Evolutionary conservation across 2,113 vertebrate species (phyloP), one percentile per base, ranked within the genome.

Genomic region (Melierax canorus): DNA sequence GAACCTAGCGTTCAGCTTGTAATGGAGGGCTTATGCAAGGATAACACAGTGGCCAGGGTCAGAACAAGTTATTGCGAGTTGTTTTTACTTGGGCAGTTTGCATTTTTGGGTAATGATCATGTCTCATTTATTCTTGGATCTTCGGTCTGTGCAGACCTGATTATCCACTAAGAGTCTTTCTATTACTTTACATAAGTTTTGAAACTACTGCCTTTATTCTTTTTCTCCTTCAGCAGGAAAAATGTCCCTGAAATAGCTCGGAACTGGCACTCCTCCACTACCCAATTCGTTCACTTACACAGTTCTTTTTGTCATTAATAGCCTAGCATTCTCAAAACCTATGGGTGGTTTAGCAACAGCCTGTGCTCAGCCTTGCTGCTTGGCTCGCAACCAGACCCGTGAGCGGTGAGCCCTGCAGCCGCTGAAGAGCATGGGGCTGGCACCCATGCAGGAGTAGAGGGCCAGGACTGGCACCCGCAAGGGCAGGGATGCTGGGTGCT

Each of bases 361-460:
- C 94, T 98, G 50, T 64, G 97, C 29, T 98, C 97, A 12, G 96
- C 94, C 7, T 86, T 97, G 62, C 94, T 72, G 75, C 93, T 63
- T 15, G 90, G 97, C 68, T 60, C 26, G 3, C 78, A 92, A 27
- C 78, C 92, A 36, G 92, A 94, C 43, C 98, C 96, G 76, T 93
- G 63, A 27, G 96, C 85, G 77, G 98, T 98, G 75, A 89, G 97
- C 97, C 18, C 30, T 19, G 39, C 19, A 43, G 45, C 43, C 4
- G 3, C 4, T n/a, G 43, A 43, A 66, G 30, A 26, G 72, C 39
- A 6, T 1, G 3, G 56, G n/a, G 12, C 66, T 30, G n/a, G 16
- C 75, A 72, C 36, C 12, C 6, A 7, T 1, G 12, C 39, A 10
- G 48, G 48, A 30, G 10, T 10, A 39, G 59, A 36, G 29, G 41